phyloP scores from a whole-genome alignment of 2,888 invertebrate genomes.

The Falcaria lacertinaria region DNA sequence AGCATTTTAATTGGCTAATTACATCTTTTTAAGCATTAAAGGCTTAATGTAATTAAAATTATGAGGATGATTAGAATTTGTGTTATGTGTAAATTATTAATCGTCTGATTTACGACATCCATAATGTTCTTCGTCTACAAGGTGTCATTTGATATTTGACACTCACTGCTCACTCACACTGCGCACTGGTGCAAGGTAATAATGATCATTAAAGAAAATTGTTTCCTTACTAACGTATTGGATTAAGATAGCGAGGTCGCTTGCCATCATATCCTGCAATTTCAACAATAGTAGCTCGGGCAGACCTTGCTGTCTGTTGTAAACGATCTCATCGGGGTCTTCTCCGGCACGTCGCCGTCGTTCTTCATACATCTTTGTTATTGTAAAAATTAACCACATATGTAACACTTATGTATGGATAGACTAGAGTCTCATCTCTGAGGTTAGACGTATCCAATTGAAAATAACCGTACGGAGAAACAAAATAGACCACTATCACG shows the following conservation, averaged over 20 bases:
- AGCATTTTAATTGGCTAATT: no score
- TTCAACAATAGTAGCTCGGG: conserved; percentile 48
- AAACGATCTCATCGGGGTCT: conserved; percentile 52
- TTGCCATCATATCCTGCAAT: conserved; percentile 57
- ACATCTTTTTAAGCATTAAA: no score
- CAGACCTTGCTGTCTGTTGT: conserved; percentile 31
- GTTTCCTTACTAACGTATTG: conserved; percentile 54
- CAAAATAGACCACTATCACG: conserved; percentile 17
- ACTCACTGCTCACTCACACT: no score
- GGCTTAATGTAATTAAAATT: no score
- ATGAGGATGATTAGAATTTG: no score
- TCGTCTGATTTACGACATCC: conserved; percentile 6
- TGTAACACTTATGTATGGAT: conserved; percentile 5
- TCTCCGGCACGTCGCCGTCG: conserved; percentile 8
- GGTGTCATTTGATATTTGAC: conserved; percentile 41
- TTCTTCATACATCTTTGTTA: neutral
- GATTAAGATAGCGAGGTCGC: conserved; percentile 51
- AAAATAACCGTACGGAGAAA: conserved; percentile 19
- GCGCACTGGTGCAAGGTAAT: conserved; percentile 31
- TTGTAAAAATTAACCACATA: conserved; percentile 7
- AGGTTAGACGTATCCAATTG: conserved; percentile 24
- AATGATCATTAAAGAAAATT: conserved; percentile 49
- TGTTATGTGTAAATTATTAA: no score
- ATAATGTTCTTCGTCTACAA: conserved; percentile 24
- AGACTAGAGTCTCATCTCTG: conserved; percentile 15